phyloP scores from a whole-genome alignment of 1,140 invertebrate genomes.

The Lepidurus arcticus region DNA sequence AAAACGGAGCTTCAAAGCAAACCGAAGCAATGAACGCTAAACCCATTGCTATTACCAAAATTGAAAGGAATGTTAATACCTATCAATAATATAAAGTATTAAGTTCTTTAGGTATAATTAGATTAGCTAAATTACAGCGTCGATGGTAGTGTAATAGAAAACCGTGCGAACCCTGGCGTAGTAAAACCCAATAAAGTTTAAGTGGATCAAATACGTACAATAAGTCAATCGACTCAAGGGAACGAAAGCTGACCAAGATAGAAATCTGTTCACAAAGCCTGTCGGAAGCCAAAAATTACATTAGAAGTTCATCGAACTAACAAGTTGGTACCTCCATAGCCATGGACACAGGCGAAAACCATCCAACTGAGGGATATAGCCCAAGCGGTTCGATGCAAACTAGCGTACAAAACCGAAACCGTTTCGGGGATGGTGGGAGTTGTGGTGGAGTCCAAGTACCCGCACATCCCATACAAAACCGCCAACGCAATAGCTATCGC shows the following conservation, averaged over 20 bases:
- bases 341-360: constrained; percentile 68
- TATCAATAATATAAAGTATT: no score
- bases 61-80: no score
- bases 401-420: constrained; percentile 53
- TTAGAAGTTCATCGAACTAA: no score
- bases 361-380: constrained; percentile 58
- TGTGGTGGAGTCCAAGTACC: constrained; percentile 44
- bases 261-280: constrained; percentile 61
- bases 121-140: background rate
- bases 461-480: background rate
- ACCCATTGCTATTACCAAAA: no score
- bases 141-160: constrained; percentile 52
- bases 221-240: constrained; percentile 82
- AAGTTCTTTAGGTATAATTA: no score
- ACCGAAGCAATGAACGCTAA: background rate
- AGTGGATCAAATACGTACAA: constrained; percentile 83
- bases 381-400: constrained; percentile 56
- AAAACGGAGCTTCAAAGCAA: constrained; percentile 26
- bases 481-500: background rate
- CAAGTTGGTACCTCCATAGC: constrained; percentile 55
- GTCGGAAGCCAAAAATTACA: constrained; percentile 36
- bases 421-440: constrained; percentile 28
- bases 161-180: constrained; percentile 66
- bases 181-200: constrained; percentile 70
- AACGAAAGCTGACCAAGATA: constrained; percentile 71